Conservation (phyloP, 2,888 invertebrate genomes). For the Globia sparganii region DNA sequence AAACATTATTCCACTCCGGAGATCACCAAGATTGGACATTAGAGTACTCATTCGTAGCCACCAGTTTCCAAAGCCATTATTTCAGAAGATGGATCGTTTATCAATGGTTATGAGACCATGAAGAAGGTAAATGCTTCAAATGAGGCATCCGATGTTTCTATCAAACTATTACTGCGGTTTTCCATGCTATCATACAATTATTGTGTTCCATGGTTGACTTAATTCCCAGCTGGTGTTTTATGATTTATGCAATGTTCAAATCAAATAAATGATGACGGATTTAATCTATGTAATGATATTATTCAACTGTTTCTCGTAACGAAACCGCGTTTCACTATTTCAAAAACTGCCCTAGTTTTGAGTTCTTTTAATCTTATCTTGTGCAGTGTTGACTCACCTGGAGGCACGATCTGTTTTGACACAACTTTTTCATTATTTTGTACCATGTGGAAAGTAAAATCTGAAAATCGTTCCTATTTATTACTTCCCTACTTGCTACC, state of each 20-base stretch:
- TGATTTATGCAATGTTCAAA: conserved; percentile 47
- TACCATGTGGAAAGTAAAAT: conserved; percentile 29
- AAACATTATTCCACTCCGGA: conserved; percentile 58
- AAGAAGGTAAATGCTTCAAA: conserved; percentile 76
- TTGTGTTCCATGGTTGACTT: conserved; percentile 61
- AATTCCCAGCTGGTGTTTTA: conserved; percentile 41
- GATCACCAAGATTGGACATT: conserved; percentile 65
- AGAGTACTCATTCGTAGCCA: conserved; percentile 59
- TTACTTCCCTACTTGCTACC: conserved; percentile 31
- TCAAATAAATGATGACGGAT: conserved; percentile 49
- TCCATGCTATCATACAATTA: conserved; percentile 65
- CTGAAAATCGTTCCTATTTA: conserved; percentile 41
- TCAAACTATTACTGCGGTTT: conserved; percentile 63
- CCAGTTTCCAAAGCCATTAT: conserved; percentile 64
- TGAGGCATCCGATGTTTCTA: conserved; percentile 69
- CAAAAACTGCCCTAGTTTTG: conserved; percentile 57
- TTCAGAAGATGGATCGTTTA: conserved; percentile 64
- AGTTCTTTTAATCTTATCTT: conserved; percentile 52
- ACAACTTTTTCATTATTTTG: conserved; percentile 16
- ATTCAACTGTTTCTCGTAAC: conserved; percentile 53
- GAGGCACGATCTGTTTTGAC: conserved; percentile 46
- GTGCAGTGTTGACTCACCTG: conserved; percentile 22
- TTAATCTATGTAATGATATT: conserved; percentile 56
- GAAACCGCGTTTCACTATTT: conserved; percentile 54
- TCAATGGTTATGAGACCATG: conserved; percentile 76